phyloP scores from a whole-genome alignment of 1,140 invertebrate species.

The Brachionus rotundiformis region DNA sequence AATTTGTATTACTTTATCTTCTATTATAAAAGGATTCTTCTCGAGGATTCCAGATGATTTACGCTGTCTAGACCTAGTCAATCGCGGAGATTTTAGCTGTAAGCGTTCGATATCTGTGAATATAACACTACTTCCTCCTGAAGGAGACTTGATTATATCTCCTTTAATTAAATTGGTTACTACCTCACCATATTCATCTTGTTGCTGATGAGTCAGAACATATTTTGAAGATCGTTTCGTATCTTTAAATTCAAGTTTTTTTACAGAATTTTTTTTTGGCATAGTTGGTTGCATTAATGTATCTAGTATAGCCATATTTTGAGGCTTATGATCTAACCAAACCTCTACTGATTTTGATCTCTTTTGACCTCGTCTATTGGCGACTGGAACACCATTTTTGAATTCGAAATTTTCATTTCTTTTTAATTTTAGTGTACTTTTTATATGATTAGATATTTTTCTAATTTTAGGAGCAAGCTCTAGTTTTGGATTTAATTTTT shows the following conservation, averaged over 20 bases:
- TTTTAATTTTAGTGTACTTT: not conserved
- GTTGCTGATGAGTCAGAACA: slow-evolving; percentile 83
- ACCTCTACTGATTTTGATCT: slow-evolving; percentile 38
- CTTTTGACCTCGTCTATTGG: slow-evolving; percentile 24
- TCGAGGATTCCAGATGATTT: not conserved
- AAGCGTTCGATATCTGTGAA: slow-evolving; percentile 51
- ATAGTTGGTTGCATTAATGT: slow-evolving; percentile 41
- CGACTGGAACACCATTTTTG: slow-evolving; percentile 35
- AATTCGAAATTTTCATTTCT: slow-evolving; percentile 36
- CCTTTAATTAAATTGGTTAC: slow-evolving; percentile 85
- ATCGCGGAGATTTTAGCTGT: slow-evolving; percentile 13
- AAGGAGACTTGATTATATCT: slow-evolving; percentile 16
- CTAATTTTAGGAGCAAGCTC: not conserved
- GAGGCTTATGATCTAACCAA: slow-evolving; percentile 46
- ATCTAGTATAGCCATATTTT: slow-evolving; percentile 18
- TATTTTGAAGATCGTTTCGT: slow-evolving; percentile 74
- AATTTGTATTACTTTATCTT: not conserved
- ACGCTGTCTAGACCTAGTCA: not conserved
- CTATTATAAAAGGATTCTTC: slow-evolving; percentile 32
- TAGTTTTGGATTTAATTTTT: not conserved
- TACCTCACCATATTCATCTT: slow-evolving; percentile 84
- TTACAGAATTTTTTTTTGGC: slow-evolving; percentile 32
- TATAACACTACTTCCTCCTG: slow-evolving; percentile 51
- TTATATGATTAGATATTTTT: slow-evolving; percentile 20
- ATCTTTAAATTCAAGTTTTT: slow-evolving; percentile 31